Conservation (phyloP, 2,113 vertebrate genomes). For the Microcebus jonahi region DNA sequence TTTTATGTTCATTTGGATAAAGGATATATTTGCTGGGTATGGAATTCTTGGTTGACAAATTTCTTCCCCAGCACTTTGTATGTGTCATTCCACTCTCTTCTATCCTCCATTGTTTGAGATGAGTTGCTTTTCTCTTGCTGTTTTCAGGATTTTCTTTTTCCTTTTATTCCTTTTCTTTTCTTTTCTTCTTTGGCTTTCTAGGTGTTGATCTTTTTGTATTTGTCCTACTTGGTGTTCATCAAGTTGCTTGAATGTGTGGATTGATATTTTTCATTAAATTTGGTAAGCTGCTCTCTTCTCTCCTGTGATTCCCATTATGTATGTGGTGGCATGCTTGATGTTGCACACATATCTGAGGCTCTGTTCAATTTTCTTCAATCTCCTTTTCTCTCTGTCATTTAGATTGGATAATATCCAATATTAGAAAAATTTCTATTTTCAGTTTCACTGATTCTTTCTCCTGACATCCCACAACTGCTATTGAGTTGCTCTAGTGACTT, state of each 20-base stretch:
- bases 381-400: background rate
- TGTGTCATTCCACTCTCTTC: background rate
- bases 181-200: background rate
- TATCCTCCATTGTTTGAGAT: background rate
- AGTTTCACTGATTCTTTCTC: background rate
- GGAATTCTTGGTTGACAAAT: background rate
- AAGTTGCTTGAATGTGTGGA: background rate
- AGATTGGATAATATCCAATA: background rate
- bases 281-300: background rate
- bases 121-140: background rate
- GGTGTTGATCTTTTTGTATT: background rate
- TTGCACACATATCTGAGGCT: background rate
- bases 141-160: background rate
- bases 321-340: background rate
- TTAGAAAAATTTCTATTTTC: background rate
- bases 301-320: background rate
- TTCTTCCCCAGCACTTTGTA: background rate
- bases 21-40: background rate
- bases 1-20: constrained; percentile 4
- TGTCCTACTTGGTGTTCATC: background rate
- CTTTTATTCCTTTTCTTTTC: background rate
- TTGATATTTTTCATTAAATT: constrained; percentile 6
- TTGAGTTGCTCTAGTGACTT: background rate
- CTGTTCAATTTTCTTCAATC: background rate
- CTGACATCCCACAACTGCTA: background rate